Base-by-base conservation (phyloP, 2,797 vertebrate genomes). In the Liparis tanakae region DNA sequence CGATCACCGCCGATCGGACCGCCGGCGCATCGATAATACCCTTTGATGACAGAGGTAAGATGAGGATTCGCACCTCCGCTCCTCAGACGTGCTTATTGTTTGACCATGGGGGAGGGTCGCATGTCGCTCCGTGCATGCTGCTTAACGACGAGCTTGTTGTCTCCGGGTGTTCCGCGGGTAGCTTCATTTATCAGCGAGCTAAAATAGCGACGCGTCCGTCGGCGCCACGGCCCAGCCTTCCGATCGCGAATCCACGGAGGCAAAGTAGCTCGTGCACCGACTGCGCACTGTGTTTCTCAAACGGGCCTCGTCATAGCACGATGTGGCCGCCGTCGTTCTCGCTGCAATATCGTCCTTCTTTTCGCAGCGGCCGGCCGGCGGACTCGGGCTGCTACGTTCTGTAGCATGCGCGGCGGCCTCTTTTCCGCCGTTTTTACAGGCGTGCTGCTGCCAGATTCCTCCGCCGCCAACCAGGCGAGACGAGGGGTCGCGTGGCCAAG, bases 41-140 rank as follows among this genome's bases (percentile, higher is more conserved):
- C 62, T 87, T 83, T 61, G 67, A 71, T 73, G 80, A 79, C 72
- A 44, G 86, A 92, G 94, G 94, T 95, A 94, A 94, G 93, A 79
- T 67, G 76, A 76, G 70, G 80, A 76, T 88, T 69, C 82, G 73
- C 81, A 84, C 82, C 85, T 87, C 83, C 18, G 80, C 80, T 80
- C 59, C 80, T 75, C 78, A 71, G 74, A 89, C 88, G 80, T 70
- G 90, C 89, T 90, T 86, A 94, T 95, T 95, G 93, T 95, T 93
- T 93, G 78, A 91, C 75, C 67, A 90, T 93, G 93, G 93, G 94
- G 94, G 92, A 93, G 89, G 93, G 94, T 93, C 85, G 89, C 50
- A 17, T 79, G 79, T 76, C 72, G 67, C 68, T 62, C 20, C 55
- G 64, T 78, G 76, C 84, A 80, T 20, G 88, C 82, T 56, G 81